Percentiles rank a stretch among this genome's conserved stretches.
These are phyloP conservation scores for Drosophila sucinea DNA, from an alignment of 1,140 invertebrate genomes.

Conservation along the genomic window DNA sequence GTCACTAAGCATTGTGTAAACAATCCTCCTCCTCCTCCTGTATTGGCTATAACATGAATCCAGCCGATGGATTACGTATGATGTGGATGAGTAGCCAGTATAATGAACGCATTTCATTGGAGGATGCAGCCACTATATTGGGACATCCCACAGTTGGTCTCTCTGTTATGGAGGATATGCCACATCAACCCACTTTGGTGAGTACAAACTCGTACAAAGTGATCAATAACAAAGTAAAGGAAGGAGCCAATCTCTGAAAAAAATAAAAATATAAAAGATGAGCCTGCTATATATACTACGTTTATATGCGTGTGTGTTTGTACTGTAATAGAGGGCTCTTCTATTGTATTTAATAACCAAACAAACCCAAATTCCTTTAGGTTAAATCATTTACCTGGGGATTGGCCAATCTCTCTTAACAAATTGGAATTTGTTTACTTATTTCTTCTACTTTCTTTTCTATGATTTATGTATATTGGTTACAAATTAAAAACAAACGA, in stretches of 20 bases:
- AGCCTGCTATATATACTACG: not conserved
- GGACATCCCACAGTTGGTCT: constrained; percentile 73
- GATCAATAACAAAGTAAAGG: not conserved
- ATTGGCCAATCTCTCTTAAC: constrained; percentile 58
- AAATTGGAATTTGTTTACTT: constrained; percentile 79
- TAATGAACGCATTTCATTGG: constrained; percentile 77
- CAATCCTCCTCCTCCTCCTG: not conserved
- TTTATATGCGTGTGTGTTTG: not conserved
- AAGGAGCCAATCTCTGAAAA: constrained; percentile 41
- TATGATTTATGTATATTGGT: constrained; percentile 81
- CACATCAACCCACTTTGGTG: constrained; percentile 78
- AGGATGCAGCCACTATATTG: constrained; percentile 71
- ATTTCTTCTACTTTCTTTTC: constrained; percentile 82
- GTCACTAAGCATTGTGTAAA: not conserved
- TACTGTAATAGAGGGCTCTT: not conserved
- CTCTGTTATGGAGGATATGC: constrained; percentile 80
- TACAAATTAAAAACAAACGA: constrained; percentile 58
- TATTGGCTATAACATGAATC: constrained; percentile 70
- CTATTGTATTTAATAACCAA: constrained; percentile 45
- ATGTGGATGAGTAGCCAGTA: constrained; percentile 89
- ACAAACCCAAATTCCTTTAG: constrained; percentile 66
- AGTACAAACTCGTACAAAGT: constrained; percentile 23
- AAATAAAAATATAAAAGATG: constrained; percentile 42
- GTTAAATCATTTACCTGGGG: constrained; percentile 42
- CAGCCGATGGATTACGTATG: constrained; percentile 86